Evolutionary conservation across 2,797 vertebrate species (phyloP).

Genomic region (Sylvilagus floridanus): DNA sequence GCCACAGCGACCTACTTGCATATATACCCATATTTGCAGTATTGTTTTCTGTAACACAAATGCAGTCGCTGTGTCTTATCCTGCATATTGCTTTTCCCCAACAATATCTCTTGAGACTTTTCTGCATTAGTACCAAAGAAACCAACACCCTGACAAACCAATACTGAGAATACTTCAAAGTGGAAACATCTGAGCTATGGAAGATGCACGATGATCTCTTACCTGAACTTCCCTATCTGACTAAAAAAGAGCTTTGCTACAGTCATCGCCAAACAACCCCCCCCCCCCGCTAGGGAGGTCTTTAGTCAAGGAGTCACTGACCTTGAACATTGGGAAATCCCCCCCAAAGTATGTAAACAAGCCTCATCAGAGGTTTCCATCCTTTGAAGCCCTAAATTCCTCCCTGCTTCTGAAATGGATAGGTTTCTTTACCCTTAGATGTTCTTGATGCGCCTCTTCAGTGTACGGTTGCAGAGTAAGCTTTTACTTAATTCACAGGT

Average conservation of each 20-base stretch:
- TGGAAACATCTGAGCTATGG: neutral
- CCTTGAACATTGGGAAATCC: neutral
- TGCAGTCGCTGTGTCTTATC: neutral
- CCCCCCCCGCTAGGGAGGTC: neutral
- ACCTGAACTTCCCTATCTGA: neutral
- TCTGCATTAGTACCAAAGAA: neutral
- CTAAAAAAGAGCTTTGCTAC: neutral
- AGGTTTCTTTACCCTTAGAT: neutral
- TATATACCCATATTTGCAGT: neutral
- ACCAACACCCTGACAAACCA: neutral
- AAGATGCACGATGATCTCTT: neutral
- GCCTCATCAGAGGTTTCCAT: neutral
- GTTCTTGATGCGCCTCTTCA: neutral
- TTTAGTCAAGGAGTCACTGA: neutral
- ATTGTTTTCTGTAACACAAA: constrained; percentile 7
- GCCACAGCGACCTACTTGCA: neutral
- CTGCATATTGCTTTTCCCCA: neutral
- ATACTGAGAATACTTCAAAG: neutral
- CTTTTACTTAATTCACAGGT: neutral
- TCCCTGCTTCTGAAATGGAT: neutral
- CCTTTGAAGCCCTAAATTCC: neutral
- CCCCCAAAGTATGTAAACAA: neutral
- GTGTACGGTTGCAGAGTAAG: neutral
- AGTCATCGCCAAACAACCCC: neutral
- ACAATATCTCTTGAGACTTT: neutral